Evolutionary conservation across 2,888 invertebrate species (phyloP), one percentile per base, ranked within the genome.

Genomic region (Lamellibrachia satsuma): DNA sequence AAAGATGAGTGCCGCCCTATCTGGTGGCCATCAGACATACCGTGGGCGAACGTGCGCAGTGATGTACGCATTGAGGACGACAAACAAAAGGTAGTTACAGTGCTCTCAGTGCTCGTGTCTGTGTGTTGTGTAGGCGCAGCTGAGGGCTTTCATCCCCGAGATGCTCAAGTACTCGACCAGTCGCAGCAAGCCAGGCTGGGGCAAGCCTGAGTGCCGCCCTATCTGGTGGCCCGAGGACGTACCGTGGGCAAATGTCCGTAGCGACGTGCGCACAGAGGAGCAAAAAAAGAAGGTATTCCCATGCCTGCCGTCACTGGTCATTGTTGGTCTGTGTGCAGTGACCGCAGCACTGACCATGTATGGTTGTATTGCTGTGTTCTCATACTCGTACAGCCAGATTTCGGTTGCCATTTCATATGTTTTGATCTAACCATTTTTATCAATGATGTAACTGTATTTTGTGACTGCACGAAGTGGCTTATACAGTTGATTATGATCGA

Each of bases 31-130:
- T 98, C 98, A 96, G 99, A 99, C 97, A 97, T 99, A 95, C 99
- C 99, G 7, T 99, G 99, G 99, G 99, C 99, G 93, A 99, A 99
- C 97, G 99, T 99, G n/a, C 97, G 99, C 95, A 99, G 99, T 98
- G 99, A 99, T 97, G 99, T 99, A 3, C 97, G 99, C 94, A 98
- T 98, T 52, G 99, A 99, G 96, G 99, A 99, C 95, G 99, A 99
- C 96, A 99, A 99, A 96, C 99, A 99, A 97, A 98, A 99, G 98
- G 99, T 99, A 91, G 52, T 15, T 51, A 51, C 27, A 22, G 22
- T 3, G 22, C 22, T 90, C 15, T 91, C 52, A 91, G 52, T 51
- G 22, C 27, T 91, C 52, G 27, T 91, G 52, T 52, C 52, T 91
- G 52, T 51, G 90, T 91, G 91, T 52, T 91, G 52, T 92, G 3